A percentile compares a stretch with the other conserved stretches of the same genome.
phyloP scores from a whole-genome alignment of 2,888 invertebrate species.

The Nephrotoma guestfalica region DNA sequence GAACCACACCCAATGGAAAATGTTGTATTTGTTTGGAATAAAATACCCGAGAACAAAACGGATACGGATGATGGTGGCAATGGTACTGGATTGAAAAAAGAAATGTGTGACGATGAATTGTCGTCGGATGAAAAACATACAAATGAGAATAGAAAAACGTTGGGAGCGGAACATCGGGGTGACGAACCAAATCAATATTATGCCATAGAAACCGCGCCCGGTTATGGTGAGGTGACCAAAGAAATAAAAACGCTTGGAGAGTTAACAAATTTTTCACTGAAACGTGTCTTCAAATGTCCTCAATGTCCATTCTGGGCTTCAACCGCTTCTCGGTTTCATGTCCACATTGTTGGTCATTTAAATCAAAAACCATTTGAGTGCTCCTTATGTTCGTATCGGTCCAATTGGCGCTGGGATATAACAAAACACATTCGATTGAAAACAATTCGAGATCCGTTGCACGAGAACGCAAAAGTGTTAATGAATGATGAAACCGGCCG shows the following conservation, averaged over 20 bases:
- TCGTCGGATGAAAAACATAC: slow-evolving; percentile 6
- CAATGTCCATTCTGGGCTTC: slow-evolving; percentile 88
- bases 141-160: background rate
- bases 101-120: slow-evolving; percentile 19
- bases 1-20: slow-evolving; percentile 66
- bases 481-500: slow-evolving; percentile 87
- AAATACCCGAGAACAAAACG: slow-evolving; percentile 35
- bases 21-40: slow-evolving; percentile 69
- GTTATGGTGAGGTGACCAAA: slow-evolving; percentile 36
- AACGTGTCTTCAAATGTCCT: slow-evolving; percentile 81
- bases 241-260: slow-evolving; percentile 47
- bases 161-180: slow-evolving; percentile 1
- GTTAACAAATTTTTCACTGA: slow-evolving; percentile 48
- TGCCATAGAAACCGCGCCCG: slow-evolving; percentile 36
- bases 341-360: slow-evolving; percentile 83
- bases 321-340: slow-evolving; percentile 84
- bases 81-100: slow-evolving; percentile 16
- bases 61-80: slow-evolving; percentile 28
- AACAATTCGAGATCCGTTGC: slow-evolving; percentile 68
- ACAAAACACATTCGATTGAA: slow-evolving; percentile 89
- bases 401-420: slow-evolving; percentile 96
- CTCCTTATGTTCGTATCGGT: slow-evolving; percentile 82
- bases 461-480: slow-evolving; percentile 65
- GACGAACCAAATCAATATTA: slow-evolving; percentile 22
- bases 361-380: slow-evolving; percentile 93